A percentile compares a stretch with the other conserved stretches of the same genome.
Evolutionary conservation across 92 coral and sea anemone genomes (phyloP).

Genomic region (Galaxea fascicularis): DNA sequence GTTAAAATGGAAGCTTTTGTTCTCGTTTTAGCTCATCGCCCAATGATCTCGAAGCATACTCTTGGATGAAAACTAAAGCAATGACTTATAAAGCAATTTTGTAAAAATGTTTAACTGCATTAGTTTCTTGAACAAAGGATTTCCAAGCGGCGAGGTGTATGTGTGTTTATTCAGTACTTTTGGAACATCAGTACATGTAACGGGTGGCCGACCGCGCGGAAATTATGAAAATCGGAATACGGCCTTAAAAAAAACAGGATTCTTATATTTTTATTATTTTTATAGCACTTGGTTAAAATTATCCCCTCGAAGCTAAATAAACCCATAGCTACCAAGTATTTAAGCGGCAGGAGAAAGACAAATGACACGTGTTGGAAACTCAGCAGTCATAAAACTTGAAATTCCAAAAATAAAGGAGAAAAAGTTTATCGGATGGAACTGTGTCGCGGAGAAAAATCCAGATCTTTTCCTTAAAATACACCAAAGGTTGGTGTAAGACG

Average conservation of each 20-base stretch:
- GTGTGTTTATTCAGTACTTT: background rate
- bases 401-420: background rate
- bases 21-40: background rate
- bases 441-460: background rate
- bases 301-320: background rate
- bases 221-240: background rate
- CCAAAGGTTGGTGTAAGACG: background rate
- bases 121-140: background rate
- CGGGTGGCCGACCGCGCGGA: background rate
- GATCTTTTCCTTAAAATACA: background rate
- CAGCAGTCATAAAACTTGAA: background rate
- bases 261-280: background rate
- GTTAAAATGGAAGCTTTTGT: background rate
- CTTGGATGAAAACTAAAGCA: background rate
- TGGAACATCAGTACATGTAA: background rate
- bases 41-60: background rate
- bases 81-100: no score
- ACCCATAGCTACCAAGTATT: background rate
- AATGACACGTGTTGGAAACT: background rate
- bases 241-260: constrained; percentile 13
- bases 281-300: background rate
- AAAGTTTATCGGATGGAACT: background rate
- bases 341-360: background rate
- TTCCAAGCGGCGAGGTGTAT: background rate
- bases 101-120: background rate